Percentiles rank a stretch among this genome's conserved stretches.
Conservation (phyloP, 1,140 invertebrate genomes). For the Sarcophaga bullata region DNA sequence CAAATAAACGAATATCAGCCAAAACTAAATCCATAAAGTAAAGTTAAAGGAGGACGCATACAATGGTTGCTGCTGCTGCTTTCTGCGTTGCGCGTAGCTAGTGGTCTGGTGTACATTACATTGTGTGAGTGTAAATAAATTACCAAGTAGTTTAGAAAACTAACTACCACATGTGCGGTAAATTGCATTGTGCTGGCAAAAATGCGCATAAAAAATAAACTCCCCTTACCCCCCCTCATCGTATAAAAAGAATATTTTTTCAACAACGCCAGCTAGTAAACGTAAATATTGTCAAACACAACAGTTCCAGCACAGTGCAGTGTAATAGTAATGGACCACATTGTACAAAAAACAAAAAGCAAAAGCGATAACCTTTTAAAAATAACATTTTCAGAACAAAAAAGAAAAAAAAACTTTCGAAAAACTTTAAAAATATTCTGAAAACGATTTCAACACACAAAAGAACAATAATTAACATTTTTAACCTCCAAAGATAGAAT, state of each 20-base stretch:
- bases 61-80: neutral
- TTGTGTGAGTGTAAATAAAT: neutral
- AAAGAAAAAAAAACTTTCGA: too few relatives aligned
- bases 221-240: too few relatives aligned
- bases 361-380: too few relatives aligned
- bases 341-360: too few relatives aligned
- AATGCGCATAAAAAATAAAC: neutral
- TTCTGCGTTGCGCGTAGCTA: neutral
- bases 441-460: too few relatives aligned
- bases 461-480: too few relatives aligned
- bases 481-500: neutral
- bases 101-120: neutral
- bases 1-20: neutral
- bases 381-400: too few relatives aligned
- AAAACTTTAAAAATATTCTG: too few relatives aligned
- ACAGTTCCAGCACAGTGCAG: neutral
- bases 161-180: slow-evolving; percentile 15
- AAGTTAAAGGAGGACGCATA: neutral
- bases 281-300: neutral
- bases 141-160: slow-evolving; percentile 13
- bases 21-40: neutral
- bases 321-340: neutral
- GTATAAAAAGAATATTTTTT: neutral
- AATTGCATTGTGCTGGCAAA: slow-evolving; percentile 5
- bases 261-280: neutral